phyloP scores from a whole-genome alignment of 2,113 vertebrate genomes.

The Hystrix brachyura region DNA sequence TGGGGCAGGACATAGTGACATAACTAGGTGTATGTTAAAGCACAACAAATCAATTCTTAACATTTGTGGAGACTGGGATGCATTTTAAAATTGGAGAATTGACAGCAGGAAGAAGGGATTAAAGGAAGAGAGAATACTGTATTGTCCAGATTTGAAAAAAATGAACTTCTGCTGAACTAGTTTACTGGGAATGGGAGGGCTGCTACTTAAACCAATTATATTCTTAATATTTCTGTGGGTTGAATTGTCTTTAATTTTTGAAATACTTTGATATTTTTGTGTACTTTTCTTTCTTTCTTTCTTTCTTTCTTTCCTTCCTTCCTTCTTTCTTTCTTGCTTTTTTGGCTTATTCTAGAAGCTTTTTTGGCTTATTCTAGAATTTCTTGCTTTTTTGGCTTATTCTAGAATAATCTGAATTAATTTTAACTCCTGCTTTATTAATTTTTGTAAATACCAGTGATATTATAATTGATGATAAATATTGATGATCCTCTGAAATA shows the following conservation, averaged over 20 bases:
- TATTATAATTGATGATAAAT: conserved; percentile 18
- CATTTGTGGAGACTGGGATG: not conserved
- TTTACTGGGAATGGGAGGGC: conserved; percentile 13
- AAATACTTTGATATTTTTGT: conserved; percentile 14
- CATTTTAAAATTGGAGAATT: conserved; percentile 19
- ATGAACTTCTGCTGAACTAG: conserved; percentile 31
- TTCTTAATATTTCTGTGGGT: not conserved
- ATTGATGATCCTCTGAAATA: conserved; percentile 47
- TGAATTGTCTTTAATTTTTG: conserved; percentile 37
- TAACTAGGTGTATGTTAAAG: not conserved
- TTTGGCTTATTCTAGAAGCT: not conserved
- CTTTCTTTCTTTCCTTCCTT: no score
- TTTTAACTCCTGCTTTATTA: conserved; percentile 60
- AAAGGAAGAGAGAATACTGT: conserved; percentile 43
- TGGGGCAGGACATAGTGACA: not conserved
- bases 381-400: not conserved
- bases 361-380: not conserved
- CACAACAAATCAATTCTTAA: conserved; percentile 21
- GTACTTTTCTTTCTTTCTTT: not conserved
- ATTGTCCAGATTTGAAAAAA: conserved; percentile 25
- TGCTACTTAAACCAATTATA: conserved; percentile 46
- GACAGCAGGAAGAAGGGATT: not conserved
- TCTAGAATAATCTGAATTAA: conserved; percentile 16
- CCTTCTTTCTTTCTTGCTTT: no score
- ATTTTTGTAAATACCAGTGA: not conserved